These are phyloP conservation scores for Cataglyphis cursor DNA, from an alignment of 2,888 invertebrate species.

Conservation along the genomic window DNA sequence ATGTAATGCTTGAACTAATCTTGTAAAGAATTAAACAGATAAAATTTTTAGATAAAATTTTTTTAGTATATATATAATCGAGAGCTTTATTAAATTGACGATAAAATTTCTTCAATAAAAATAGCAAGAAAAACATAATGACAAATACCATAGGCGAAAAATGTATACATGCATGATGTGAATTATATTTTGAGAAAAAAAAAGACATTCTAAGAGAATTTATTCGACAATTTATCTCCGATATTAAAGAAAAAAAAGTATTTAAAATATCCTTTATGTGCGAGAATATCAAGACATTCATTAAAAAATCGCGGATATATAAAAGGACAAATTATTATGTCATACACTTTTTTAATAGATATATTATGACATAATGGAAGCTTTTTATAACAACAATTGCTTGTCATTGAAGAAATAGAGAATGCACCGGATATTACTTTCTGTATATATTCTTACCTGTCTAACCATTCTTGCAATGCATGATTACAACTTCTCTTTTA, in stretches of 20 bases:
- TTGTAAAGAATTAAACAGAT: background rate
- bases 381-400: constrained; percentile 9
- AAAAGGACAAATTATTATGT: background rate
- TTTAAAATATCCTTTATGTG: background rate
- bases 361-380: constrained; percentile 1
- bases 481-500: constrained; percentile 38
- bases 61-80: background rate
- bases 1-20: background rate
- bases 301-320: background rate
- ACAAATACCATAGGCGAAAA: background rate
- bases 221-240: background rate
- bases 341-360: background rate
- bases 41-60: background rate
- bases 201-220: background rate
- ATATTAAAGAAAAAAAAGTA: background rate
- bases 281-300: background rate
- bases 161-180: no score
- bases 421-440: constrained; percentile 42
- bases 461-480: background rate
- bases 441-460: constrained; percentile 19
- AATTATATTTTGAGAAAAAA: background rate
- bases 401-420: background rate
- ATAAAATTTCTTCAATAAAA: background rate
- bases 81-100: background rate
- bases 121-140: background rate